These are phyloP conservation scores for Drosophila siamana DNA, from an alignment of 2,888 invertebrate genomes.

Conservation along the genomic window DNA sequence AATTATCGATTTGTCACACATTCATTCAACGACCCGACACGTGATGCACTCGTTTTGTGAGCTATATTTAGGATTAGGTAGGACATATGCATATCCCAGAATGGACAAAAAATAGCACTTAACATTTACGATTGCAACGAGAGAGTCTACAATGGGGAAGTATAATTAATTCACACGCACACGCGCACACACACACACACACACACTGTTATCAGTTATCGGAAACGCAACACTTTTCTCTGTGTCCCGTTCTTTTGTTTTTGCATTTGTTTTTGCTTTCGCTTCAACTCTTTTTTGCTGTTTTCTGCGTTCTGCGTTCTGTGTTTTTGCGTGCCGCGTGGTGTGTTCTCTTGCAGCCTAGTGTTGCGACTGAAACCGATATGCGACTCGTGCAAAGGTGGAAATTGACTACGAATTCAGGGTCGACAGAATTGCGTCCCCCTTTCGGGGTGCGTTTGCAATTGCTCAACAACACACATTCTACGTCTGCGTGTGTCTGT, in stretches of 20 bases:
- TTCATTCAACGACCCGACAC: constrained; percentile 26
- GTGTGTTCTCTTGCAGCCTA: constrained; percentile 55
- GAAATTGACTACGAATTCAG: constrained; percentile 19
- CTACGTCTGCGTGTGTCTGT: background rate
- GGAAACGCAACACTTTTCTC: constrained; percentile 6
- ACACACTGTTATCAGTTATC: constrained; percentile 6
- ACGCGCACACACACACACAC: too few relatives aligned
- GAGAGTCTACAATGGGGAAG: background rate
- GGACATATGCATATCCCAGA: background rate
- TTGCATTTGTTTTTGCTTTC: too few relatives aligned
- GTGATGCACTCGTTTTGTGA: constrained; percentile 36
- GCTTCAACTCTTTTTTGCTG: background rate
- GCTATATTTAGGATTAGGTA: constrained; percentile 13
- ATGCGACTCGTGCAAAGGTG: constrained; percentile 21
- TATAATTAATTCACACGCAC: constrained; percentile 16
- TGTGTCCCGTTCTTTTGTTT: background rate
- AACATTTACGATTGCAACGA: background rate
- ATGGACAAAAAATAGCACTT: constrained; percentile 7
- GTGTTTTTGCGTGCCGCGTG: constrained; percentile 31
- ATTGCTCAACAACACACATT: background rate
- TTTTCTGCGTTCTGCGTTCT: constrained; percentile 3
- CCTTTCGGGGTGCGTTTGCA: constrained; percentile 15
- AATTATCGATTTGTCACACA: constrained; percentile 61
- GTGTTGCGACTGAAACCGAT: constrained; percentile 48
- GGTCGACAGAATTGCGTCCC: constrained; percentile 18